A percentile compares a stretch with the other conserved stretches of the same genome.
Conservation (phyloP, 2,888 invertebrate genomes). For the Rapana venosa region DNA sequence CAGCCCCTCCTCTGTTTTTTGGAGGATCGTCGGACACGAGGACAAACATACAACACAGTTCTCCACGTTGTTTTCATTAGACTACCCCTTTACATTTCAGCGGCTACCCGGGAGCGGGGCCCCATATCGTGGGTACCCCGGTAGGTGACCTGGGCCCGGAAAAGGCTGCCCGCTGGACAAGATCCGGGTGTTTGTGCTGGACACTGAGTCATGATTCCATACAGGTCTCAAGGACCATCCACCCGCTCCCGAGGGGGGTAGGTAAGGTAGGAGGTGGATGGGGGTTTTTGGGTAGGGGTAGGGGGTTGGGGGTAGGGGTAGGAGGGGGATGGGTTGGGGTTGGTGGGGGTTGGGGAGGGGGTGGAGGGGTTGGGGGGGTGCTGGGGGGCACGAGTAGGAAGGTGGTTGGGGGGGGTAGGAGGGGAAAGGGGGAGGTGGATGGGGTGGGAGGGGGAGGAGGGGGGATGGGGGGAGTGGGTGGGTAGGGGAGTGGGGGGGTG, state of each 20-base stretch:
- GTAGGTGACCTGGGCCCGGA: slow-evolving; percentile 96
- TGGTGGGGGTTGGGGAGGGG: background rate
- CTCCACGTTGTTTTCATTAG: too few species aligned
- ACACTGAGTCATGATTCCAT: slow-evolving; percentile 99
- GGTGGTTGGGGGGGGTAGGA: slow-evolving; percentile 41
- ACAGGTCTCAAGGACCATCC: slow-evolving; percentile 97
- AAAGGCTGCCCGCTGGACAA: slow-evolving; percentile 91
- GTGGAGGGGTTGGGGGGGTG: background rate
- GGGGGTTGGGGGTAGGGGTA: too few species aligned
- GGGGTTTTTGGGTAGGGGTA: too few species aligned
- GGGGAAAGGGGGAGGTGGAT: slow-evolving; percentile 65
- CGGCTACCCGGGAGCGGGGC: slow-evolving; percentile 84
- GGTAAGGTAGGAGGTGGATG: too few species aligned
- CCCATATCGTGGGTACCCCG: slow-evolving; percentile 97
- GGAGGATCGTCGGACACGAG: too few species aligned
- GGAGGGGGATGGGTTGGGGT: too few species aligned
- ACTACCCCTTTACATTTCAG: too few species aligned
- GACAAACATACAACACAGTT: too few species aligned
- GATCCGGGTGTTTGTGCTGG: slow-evolving; percentile 93
- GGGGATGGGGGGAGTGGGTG: too few species aligned
- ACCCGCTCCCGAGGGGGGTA: slow-evolving; percentile 81
- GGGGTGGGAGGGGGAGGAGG: background rate
- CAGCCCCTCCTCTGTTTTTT: too few species aligned
- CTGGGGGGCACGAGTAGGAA: too few species aligned
- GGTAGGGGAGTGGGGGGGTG: too few species aligned